These are phyloP conservation scores for Sycon ciliatum DNA, from an alignment of 37 sponge, comb jelly and placozoan species.

Conservation along the genomic window DNA sequence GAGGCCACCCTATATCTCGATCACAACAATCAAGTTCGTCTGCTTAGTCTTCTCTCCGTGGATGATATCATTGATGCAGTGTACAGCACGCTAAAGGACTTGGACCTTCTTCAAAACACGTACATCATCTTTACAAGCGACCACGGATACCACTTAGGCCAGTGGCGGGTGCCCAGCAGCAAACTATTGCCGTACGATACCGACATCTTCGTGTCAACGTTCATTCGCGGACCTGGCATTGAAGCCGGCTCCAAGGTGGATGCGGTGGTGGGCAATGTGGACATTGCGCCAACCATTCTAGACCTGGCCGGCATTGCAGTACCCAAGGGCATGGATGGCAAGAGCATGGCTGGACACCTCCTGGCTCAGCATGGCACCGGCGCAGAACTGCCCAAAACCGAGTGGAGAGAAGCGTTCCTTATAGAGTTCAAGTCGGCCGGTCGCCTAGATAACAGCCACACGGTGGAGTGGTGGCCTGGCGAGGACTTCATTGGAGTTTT, in stretches of 20 bases:
- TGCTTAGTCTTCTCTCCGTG: slow-evolving; percentile 68
- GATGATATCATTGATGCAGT: slow-evolving; percentile 53
- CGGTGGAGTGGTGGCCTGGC: too few species aligned
- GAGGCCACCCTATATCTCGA: too few species aligned
- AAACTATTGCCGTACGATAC: slow-evolving; percentile 71
- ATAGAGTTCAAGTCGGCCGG: too few species aligned
- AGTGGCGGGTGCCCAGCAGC: slow-evolving; percentile 54
- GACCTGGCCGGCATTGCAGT: slow-evolving; percentile 42
- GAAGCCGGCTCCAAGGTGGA: background rate
- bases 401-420: too few species aligned
- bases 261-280: slow-evolving; percentile 62
- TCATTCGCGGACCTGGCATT: slow-evolving; percentile 48
- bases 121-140: slow-evolving; percentile 65
- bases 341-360: too few species aligned
- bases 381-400: too few species aligned
- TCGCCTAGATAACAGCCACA: too few species aligned
- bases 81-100: slow-evolving; percentile 1
- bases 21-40: too few species aligned
- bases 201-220: slow-evolving; percentile 54
- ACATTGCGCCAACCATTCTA: slow-evolving; percentile 55
- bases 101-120: slow-evolving; percentile 48
- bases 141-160: slow-evolving; percentile 74
- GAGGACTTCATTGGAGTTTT: background rate
- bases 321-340: slow-evolving; percentile 52
- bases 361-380: too few species aligned